Evolutionary conservation across 2,888 invertebrate species (phyloP).

Genomic region (Drosophila pseudotalamancana): DNA sequence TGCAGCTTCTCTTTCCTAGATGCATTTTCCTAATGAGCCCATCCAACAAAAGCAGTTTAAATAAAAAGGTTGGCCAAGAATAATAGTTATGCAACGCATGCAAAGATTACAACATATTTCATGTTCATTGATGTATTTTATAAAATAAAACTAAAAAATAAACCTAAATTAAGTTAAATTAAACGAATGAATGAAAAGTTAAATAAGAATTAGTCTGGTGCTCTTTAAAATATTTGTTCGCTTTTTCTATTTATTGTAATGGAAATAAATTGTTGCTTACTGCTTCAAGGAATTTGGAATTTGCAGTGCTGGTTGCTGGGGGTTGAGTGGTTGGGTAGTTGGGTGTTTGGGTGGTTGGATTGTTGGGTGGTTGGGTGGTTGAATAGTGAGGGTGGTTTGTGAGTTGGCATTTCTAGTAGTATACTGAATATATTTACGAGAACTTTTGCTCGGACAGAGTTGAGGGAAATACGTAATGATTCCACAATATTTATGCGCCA

Average conservation of each 20-base stretch:
- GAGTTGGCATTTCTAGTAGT: conserved; percentile 25
- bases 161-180: conserved; percentile 6
- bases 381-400: conserved; percentile 12
- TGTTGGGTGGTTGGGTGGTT: too few species aligned
- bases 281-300: conserved; percentile 29
- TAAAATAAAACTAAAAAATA: conserved; percentile 1
- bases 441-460: conserved; percentile 17
- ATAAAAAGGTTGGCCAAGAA: background rate
- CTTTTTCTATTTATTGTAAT: conserved; percentile 16
- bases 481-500: conserved; percentile 3
- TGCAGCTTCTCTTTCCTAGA: background rate
- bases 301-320: conserved; percentile 32
- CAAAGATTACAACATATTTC: conserved; percentile 8
- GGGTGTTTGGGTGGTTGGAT: too few species aligned
- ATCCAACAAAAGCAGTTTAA: background rate
- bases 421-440: conserved; percentile 16
- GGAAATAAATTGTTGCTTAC: conserved; percentile 18
- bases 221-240: conserved; percentile 46
- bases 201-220: conserved; percentile 24
- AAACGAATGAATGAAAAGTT: conserved; percentile 2
- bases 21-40: conserved; percentile 29
- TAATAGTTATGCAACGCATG: conserved; percentile 26
- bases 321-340: background rate
- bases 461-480: conserved; percentile 37
- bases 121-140: conserved; percentile 2